A percentile compares a stretch with the other conserved stretches of the same genome.
Evolutionary conservation across 1,140 invertebrate genomes (phyloP).

Genomic region (Gonioctena quinquepunctata): DNA sequence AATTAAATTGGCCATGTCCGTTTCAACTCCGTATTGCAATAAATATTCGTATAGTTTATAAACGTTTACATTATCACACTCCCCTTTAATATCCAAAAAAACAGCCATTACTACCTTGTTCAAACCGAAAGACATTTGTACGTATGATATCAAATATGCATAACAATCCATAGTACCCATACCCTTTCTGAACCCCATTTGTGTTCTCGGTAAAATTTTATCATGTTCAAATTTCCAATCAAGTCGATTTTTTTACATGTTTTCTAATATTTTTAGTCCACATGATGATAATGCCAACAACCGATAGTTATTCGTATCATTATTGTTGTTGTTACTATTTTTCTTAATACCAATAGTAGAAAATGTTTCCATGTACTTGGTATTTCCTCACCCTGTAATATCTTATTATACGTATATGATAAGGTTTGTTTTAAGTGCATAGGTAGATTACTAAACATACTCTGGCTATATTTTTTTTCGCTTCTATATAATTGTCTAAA

Average conservation of each 20-base stretch:
- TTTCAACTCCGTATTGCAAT: not conserved
- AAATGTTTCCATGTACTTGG: no score
- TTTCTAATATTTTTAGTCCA: conserved; percentile 9
- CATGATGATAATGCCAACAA: conserved; percentile 1
- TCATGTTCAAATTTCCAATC: conserved; percentile 11
- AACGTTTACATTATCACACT: conserved; percentile 4
- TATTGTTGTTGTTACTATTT: conserved; percentile 12
- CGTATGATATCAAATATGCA: not conserved
- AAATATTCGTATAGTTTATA: conserved; percentile 14
- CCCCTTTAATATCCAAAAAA: no score
- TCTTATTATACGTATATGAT: conserved; percentile 1
- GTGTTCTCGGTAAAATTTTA: not conserved
- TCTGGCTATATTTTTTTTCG: not conserved
- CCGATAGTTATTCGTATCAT: not conserved
- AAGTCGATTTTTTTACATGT: conserved; percentile 19
- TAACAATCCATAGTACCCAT: not conserved
- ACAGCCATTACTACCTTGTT: no score
- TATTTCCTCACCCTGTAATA: not conserved
- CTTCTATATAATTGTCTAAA: not conserved
- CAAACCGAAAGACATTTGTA: not conserved
- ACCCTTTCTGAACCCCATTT: conserved; percentile 13
- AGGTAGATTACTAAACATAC: conserved; percentile 1
- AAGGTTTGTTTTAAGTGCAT: not conserved
- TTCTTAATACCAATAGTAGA: no score
- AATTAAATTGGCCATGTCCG: conserved; percentile 1